Base-by-base conservation (phyloP, 2,797 vertebrate genomes). In the Balearica regulorum region DNA sequence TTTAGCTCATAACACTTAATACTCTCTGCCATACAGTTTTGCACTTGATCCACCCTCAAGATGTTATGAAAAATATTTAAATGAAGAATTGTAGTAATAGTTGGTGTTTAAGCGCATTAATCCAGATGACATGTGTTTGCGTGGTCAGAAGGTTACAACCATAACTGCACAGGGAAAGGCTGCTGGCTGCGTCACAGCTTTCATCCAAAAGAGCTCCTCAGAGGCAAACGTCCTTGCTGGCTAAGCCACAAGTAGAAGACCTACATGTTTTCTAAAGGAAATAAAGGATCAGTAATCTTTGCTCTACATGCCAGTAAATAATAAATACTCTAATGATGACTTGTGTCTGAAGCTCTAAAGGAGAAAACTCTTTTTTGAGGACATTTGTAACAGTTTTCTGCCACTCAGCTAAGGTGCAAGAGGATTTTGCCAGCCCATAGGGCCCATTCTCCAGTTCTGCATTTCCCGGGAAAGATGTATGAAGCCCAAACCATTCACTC, bases 41-140 rank as follows among this genome's bases (percentile, higher is more conserved):
- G 20, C 26, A 17, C 21, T 49, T 62, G 22, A 39, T 37, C 70
- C 26, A 5, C n/a, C 25, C 62, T 76, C 87, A 18, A 60, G 57
- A 55, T 21, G 46, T 37, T 72, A 28, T 6, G 7, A 16, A 72
- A 89, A 82, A 72, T 53, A 85, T 10, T 79, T 70, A 29, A 49
- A 46, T 6, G 24, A 71, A 79, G 43, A 84, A 48, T 13, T 68
- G 61, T 18, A 72, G 75, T 39, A 84, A 48, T 7, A 83, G 65
- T 69, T 28, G 28, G 69, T 0, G 0, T 39, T 77, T 60, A 20
- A 57, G 18, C 24, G 43, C 58, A 31, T 51, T 70, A 51, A 28
- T n/a, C 6, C 72, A 64, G 21, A 28, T 0, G 0, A 8, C 26
- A 24, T 2, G 5, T 7, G 16, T 17, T 49, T n/a, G 22, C n/a